Evolutionary conservation across 2,888 invertebrate species (phyloP), one percentile per base, ranked within the genome.

Genomic region (Conops quadrifasciatus): DNA sequence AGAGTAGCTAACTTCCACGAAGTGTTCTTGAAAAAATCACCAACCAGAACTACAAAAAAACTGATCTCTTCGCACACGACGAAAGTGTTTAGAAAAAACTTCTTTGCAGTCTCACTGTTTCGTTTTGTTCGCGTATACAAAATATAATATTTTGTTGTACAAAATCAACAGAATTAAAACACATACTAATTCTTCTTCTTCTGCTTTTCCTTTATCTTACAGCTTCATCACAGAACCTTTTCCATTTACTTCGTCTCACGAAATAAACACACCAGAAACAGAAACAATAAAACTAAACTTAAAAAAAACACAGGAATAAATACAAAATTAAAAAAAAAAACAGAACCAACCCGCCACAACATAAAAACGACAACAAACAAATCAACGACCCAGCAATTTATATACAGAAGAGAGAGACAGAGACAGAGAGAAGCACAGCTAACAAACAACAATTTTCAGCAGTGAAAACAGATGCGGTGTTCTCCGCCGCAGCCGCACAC

Each of bases 351-450:
- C 67, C 36, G 53, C 43, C 62, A 62, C 58, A 43, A 51, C 45
- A 67, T 56, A 45, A 73, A 58, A 60, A 53, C 60, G 58, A 65
- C 30, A 66, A 69, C 30, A 67, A 72, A 65, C 66, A 36, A 67
- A 68, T 43, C 16, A 60, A 67, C 26, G 45, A 72, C 1, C 9
- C 58, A 58, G 24, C 24, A 58, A 11, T 21, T 53, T 53, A 49
- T 16, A 13, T 49, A 16, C 11, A 3, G 4, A 16, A 49, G 19
- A 49, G 43, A 63, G 63, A 9, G 62, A 64, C 30, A 58, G 60
- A 9, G 60, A 36, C 15, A 60, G 36, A 71, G 24, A 45, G 16
- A 43, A 51, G 56, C 43, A 70, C 4, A 43, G 47, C 47, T 53
- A 19, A 64, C 71, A 47, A 59, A 49, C 24, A 72, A 21, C 56